Evolutionary conservation across 2,797 vertebrate species (phyloP).

Genomic region (Nannoperca obscura): DNA sequence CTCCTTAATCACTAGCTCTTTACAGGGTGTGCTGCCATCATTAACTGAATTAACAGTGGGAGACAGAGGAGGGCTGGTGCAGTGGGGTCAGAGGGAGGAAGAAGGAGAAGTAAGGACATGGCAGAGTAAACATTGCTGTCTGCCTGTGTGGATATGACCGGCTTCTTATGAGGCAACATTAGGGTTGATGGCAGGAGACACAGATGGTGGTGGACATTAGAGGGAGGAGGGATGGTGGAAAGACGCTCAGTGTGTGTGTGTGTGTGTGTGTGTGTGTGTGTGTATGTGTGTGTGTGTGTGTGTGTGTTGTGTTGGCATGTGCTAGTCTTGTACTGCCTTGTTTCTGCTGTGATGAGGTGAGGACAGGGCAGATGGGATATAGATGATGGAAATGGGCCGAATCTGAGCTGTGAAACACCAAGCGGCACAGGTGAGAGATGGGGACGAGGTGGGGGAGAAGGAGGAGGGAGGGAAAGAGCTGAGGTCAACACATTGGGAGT

Average conservation of each 20-base stretch:
- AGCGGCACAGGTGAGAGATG: slow-evolving; percentile 42
- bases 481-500: slow-evolving; percentile 61
- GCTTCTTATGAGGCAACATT: slow-evolving; percentile 66
- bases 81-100: slow-evolving; percentile 1
- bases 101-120: slow-evolving; percentile 32
- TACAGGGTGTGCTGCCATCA: slow-evolving; percentile 57
- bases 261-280: no score
- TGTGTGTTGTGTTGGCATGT: slow-evolving; percentile 36
- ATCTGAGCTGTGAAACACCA: slow-evolving; percentile 26
- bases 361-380: slow-evolving; percentile 66
- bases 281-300: no score
- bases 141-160: slow-evolving; percentile 53
- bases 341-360: slow-evolving; percentile 47
- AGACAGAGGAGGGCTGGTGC: slow-evolving; percentile 25
- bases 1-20: slow-evolving; percentile 72
- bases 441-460: slow-evolving; percentile 6
- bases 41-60: slow-evolving; percentile 65
- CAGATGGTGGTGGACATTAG: slow-evolving; percentile 78
- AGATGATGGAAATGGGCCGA: slow-evolving; percentile 57
- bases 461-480: slow-evolving; percentile 41
- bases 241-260: background rate
- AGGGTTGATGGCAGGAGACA: slow-evolving; percentile 68
- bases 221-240: slow-evolving; percentile 17
- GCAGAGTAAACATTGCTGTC: slow-evolving; percentile 65
- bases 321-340: slow-evolving; percentile 31